These are phyloP conservation scores for Oxyruncus cristatus DNA, from an alignment of 2,113 vertebrate species.

Conservation along the genomic window DNA sequence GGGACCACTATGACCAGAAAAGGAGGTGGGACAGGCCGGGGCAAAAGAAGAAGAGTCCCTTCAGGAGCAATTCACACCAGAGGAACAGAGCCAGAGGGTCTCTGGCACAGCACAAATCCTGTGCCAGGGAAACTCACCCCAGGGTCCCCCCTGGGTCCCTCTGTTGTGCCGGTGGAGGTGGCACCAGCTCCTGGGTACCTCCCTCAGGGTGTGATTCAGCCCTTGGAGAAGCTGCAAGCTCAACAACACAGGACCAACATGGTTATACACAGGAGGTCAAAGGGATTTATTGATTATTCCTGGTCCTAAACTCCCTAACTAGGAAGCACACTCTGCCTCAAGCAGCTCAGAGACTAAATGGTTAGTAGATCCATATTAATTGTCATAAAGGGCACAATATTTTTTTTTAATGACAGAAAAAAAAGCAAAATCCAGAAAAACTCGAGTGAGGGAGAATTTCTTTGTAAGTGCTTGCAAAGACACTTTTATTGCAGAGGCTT, in stretches of 20 bases:
- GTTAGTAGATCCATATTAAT: neutral
- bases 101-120: neutral
- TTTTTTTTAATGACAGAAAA: neutral
- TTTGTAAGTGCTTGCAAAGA: neutral
- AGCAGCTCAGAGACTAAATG: neutral
- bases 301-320: neutral
- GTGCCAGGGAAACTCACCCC: neutral
- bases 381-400: neutral
- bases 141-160: neutral
- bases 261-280: neutral
- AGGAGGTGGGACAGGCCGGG: neutral
- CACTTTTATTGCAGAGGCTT: neutral
- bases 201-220: neutral
- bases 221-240: neutral
- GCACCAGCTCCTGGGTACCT: neutral
- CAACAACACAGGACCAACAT: neutral
- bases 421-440: neutral
- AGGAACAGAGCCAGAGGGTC: accelerated
- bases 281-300: neutral
- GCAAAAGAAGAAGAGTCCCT: neutral
- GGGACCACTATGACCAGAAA: neutral
- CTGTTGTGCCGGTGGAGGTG: neutral
- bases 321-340: neutral
- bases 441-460: neutral
- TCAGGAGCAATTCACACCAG: neutral